phyloP scores from a whole-genome alignment of 2,888 invertebrate genomes.

The Crepidodera aurea region DNA sequence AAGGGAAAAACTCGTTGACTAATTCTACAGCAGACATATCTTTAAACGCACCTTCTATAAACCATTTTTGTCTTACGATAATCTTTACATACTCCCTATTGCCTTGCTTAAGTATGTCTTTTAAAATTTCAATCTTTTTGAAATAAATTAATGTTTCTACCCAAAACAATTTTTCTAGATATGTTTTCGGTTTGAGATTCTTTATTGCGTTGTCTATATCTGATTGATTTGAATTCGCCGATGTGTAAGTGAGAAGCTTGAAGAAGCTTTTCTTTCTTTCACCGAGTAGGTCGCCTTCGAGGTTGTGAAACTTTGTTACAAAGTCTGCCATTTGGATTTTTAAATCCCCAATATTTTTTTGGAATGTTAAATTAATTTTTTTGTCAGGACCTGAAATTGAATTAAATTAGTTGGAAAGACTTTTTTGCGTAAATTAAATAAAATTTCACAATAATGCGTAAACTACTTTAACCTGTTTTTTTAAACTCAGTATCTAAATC shows the following conservation, averaged over 20 bases:
- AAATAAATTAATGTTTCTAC: constrained; percentile 45
- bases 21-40: constrained; percentile 34
- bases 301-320: constrained; percentile 37
- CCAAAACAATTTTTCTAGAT: constrained; percentile 45
- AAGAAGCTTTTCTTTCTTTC: constrained; percentile 43
- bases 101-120: constrained; percentile 42
- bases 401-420: no score
- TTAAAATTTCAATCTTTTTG: constrained; percentile 37
- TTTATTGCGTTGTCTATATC: constrained; percentile 25
- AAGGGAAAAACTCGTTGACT: constrained; percentile 44
- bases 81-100: constrained; percentile 43
- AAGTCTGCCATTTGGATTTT: constrained; percentile 38
- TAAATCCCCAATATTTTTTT: no score
- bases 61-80: constrained; percentile 46
- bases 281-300: constrained; percentile 40
- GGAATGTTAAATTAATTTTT: no score
- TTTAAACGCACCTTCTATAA: constrained; percentile 43
- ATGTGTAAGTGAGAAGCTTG: constrained; percentile 36
- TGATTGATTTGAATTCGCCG: constrained; percentile 12
- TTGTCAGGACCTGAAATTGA: no score
- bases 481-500: no score
- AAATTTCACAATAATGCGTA: no score
- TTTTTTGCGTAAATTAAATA: no score
- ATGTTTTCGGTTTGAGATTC: constrained; percentile 43
- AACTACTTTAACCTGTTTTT: no score